Base-by-base conservation (phyloP, 2,888 invertebrate genomes). In the Gryllus longicercus region DNA sequence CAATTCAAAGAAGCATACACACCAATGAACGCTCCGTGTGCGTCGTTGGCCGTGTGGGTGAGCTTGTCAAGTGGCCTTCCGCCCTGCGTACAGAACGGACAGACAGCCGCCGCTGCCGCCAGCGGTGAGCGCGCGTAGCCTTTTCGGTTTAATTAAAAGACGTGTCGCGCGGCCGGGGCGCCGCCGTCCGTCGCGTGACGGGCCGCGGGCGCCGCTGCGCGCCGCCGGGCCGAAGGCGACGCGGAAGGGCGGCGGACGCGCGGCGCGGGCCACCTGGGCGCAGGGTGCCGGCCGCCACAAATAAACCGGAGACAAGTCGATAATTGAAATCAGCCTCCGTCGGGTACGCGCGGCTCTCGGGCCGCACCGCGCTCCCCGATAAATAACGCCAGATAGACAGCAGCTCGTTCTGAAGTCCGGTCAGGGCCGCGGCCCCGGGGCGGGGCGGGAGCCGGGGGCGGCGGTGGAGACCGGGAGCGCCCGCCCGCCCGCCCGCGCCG, bases 271-370 rank as follows among this genome's bases (percentile, higher is more conserved):
- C 12, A 50, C 74, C 49, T 63, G 63, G n/a, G 63, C 38, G 50
- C 79, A 16, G n/a, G n/a, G 75, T n/a, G 21, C 75, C 18, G 21
- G 21, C 18, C 77, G 77, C n/a, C 77, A 49, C 77, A 25, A 25
- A 14, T 25, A 75, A 21, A 25, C n/a, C 75, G 25, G 75, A 23
- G 23, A 75, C 75, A 23, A 75, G 75, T 23, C 75, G 75, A 78
- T 80, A 78, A 81, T 80, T 80, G 80, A 81, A 79, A 79, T 79
- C 78, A 79, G 77, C 80, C 75, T 75, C 78, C 76, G 75, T 14
- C 75, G 75, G 75, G n/a, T 14, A 21, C n/a, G 21, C 16, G 21
- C 23, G 16, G 76, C 11, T 38, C 18, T 25, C 38, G 16, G 63
- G 63, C 14, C 63, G 63, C 63, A 74, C 51, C 74, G 49, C 51